Evolutionary conservation across 2,797 vertebrate genomes (phyloP).

Genomic region (Hippopotamyrus pictus): DNA sequence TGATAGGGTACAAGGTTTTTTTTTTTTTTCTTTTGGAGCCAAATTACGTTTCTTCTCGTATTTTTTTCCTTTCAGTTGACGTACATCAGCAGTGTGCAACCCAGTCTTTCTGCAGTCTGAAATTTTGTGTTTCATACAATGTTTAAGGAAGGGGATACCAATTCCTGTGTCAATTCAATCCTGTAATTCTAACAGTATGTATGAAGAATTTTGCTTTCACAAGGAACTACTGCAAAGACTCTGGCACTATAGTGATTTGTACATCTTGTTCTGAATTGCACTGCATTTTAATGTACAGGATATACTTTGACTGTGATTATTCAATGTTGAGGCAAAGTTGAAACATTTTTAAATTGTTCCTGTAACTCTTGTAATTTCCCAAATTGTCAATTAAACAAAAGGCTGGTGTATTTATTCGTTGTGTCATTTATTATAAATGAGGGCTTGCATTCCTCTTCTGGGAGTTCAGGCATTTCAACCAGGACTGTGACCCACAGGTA

Average conservation of each 20-base stretch:
- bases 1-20: conserved; percentile 18
- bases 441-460: neutral
- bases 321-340: conserved; percentile 34
- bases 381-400: conserved; percentile 59
- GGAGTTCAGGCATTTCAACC: neutral
- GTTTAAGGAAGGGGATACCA: neutral
- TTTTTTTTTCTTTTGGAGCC: neutral
- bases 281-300: conserved; percentile 44
- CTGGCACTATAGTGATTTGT: conserved; percentile 26
- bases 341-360: conserved; percentile 35
- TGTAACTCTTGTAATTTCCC: conserved; percentile 37
- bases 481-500: neutral
- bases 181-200: neutral
- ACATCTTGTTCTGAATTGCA: conserved; percentile 44
- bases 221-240: conserved; percentile 18
- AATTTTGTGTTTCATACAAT: neutral
- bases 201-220: conserved; percentile 18
- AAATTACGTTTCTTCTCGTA: neutral
- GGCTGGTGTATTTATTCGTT: conserved; percentile 35
- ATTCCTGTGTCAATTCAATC: neutral
- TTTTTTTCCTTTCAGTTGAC: neutral
- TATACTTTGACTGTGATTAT: conserved; percentile 32
- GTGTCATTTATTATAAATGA: conserved; percentile 28
- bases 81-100: conserved; percentile 22
- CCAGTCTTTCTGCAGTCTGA: conserved; percentile 6